Conservation (phyloP, 2,797 vertebrate genomes). For the Cynopterus sphinx region DNA sequence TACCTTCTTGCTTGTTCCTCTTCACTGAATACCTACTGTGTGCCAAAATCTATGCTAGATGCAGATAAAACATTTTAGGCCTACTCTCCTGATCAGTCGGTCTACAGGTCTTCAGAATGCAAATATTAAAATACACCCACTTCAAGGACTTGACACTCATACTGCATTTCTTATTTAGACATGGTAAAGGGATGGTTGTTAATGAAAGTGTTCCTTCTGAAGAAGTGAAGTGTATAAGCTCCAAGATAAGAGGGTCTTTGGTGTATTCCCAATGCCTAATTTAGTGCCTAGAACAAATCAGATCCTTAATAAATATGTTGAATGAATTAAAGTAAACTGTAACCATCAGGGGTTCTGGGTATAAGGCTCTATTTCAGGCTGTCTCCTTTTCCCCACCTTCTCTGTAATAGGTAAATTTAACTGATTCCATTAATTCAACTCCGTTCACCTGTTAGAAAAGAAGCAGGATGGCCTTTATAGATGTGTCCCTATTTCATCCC, state of each 20-base stretch:
- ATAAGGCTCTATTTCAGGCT: neutral
- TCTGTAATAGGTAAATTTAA: neutral
- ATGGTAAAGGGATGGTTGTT: neutral
- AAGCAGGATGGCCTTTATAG: neutral
- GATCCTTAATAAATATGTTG: neutral
- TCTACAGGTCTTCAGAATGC: neutral
- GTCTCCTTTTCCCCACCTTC: neutral
- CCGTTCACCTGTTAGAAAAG: neutral
- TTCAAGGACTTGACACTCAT: neutral
- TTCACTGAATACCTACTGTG: neutral
- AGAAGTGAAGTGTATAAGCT: neutral
- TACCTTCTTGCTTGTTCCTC: neutral
- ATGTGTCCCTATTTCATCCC: neutral
- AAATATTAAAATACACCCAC: conserved; percentile 3
- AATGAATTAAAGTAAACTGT: neutral
- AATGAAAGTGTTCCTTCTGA: neutral
- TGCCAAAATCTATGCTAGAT: neutral
- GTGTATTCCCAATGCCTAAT: neutral
- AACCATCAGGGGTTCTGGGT: neutral
- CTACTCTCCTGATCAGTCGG: neutral
- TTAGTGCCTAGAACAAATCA: neutral
- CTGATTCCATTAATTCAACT: neutral
- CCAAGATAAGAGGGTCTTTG: neutral
- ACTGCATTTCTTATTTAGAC: neutral
- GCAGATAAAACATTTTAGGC: neutral